These are phyloP conservation scores for Pionites leucogaster DNA, from an alignment of 2,113 vertebrate species.

Conservation along the genomic window DNA sequence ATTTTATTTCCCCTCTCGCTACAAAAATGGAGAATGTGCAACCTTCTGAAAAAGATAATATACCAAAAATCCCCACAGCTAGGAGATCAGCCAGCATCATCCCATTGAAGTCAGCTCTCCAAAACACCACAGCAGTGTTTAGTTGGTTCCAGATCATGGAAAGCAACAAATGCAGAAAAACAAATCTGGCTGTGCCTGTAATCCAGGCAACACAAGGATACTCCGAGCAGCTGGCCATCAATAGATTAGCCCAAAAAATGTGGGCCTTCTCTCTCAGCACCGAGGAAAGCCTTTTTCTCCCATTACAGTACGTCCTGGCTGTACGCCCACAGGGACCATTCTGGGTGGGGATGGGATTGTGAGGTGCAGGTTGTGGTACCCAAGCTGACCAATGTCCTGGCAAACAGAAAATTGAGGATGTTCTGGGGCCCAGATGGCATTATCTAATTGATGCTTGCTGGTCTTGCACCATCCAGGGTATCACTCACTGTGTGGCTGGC, in stretches of 20 bases:
- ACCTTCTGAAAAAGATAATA: background rate
- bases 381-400: background rate
- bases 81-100: background rate
- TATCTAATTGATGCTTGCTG: background rate
- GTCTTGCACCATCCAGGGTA: background rate
- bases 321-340: fast-evolving
- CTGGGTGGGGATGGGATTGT: background rate
- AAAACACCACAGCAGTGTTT: fast-evolving
- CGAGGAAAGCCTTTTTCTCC: background rate
- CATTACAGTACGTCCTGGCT: no score
- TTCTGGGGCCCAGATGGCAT: fast-evolving
- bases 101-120: background rate
- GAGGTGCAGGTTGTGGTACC: background rate
- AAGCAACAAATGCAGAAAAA: background rate
- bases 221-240: background rate
- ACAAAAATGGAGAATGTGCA: background rate
- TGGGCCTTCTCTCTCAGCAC: fast-evolving
- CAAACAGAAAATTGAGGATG: background rate
- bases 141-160: no score
- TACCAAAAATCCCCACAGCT: background rate
- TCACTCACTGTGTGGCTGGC: fast-evolving
- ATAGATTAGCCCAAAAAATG: background rate
- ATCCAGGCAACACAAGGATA: fast-evolving
- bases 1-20: background rate
- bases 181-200: background rate